Conservation (phyloP, 2,113 vertebrate species). For the Pedetes capensis region DNA sequence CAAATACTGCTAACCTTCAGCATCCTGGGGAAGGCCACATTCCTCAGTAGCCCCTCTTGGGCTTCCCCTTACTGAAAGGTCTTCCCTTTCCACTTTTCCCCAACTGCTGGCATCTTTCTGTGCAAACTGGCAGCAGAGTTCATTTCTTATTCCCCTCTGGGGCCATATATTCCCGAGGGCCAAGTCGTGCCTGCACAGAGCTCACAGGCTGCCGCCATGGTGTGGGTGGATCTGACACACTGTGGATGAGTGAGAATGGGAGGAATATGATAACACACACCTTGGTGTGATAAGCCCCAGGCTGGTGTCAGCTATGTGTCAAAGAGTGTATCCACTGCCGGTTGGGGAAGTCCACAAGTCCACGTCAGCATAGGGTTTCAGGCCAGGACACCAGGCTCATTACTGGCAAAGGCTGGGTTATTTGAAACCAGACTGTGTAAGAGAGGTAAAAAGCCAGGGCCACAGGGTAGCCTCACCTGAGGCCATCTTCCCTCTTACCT, state of each 20-base stretch:
- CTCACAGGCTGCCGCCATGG: neutral
- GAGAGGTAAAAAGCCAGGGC: neutral
- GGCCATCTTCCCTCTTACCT: neutral
- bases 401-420: constrained; percentile 37
- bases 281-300: constrained; percentile 16
- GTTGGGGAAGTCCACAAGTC: neutral
- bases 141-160: neutral
- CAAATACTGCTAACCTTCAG: neutral
- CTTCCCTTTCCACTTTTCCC: neutral
- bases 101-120: neutral
- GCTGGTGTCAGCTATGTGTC: constrained; percentile 43
- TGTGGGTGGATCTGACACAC: neutral
- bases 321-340: neutral
- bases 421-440: constrained; percentile 43
- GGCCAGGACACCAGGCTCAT: constrained; percentile 42
- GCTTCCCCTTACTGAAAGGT: neutral
- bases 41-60: neutral
- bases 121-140: neutral
- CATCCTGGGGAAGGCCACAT: neutral
- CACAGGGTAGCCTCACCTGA: neutral
- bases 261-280: neutral
- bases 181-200: neutral
- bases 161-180: neutral
- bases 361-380: constrained; percentile 55
- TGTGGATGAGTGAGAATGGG: neutral